Conservation (phyloP, 2,888 invertebrate genomes). For the Phengaris arion region DNA sequence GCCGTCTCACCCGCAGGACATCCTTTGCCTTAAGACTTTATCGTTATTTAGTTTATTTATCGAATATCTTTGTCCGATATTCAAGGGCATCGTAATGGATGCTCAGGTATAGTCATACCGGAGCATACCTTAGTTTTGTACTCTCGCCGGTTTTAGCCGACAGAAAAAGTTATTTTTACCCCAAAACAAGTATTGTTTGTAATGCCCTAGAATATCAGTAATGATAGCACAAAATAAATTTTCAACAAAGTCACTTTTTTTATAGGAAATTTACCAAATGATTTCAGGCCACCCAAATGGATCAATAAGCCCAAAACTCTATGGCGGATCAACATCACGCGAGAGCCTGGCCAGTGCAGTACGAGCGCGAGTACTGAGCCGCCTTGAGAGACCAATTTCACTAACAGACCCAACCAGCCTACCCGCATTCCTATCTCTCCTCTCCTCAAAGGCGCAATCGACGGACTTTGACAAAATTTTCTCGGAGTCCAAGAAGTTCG, state of each 20-base stretch:
- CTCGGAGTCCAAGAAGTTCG: constrained; percentile 42
- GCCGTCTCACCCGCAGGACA: too few relatives aligned
- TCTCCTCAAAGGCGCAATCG: constrained; percentile 55
- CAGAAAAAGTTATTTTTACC: not conserved
- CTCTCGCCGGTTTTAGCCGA: not conserved
- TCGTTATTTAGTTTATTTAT: too few relatives aligned
- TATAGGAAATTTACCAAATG: not conserved
- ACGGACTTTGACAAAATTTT: constrained; percentile 45
- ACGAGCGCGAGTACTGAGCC: constrained; percentile 54
- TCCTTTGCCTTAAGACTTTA: too few relatives aligned
- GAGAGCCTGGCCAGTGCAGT: constrained; percentile 59
- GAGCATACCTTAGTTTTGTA: too few relatives aligned
- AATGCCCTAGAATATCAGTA: not conserved
- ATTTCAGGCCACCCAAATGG: constrained; percentile 52
- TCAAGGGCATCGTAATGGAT: too few relatives aligned
- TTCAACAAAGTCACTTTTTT: too few relatives aligned
- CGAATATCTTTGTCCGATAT: too few relatives aligned
- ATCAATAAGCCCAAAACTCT: constrained; percentile 44
- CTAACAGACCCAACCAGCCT: constrained; percentile 53
- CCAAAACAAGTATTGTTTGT: not conserved
- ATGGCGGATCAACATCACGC: constrained; percentile 47
- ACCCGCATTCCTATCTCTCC: constrained; percentile 50
- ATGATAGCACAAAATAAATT: not conserved
- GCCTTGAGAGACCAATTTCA: constrained; percentile 60
- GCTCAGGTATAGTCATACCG: too few relatives aligned